These are phyloP conservation scores for Zaprionus ornatus DNA, from an alignment of 1,140 invertebrate genomes.

Conservation along the genomic window DNA sequence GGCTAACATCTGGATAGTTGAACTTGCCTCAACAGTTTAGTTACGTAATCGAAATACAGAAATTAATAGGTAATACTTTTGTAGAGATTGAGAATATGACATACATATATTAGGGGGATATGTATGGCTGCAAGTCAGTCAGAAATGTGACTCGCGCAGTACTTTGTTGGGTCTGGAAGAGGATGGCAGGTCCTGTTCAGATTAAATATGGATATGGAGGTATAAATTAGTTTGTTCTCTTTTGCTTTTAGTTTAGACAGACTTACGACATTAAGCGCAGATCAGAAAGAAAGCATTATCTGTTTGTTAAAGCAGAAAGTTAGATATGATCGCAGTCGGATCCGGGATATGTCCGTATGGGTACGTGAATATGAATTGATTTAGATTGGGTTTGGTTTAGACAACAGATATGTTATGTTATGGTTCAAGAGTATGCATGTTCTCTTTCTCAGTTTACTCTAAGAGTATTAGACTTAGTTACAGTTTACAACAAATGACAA, in stretches of 20 bases:
- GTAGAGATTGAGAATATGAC: constrained; percentile 56
- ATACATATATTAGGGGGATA: constrained; percentile 28
- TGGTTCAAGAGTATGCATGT: constrained; percentile 1
- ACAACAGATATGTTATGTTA: constrained; percentile 44
- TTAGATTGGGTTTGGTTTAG: background rate
- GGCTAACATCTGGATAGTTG: constrained; percentile 39
- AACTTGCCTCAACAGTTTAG: constrained; percentile 39
- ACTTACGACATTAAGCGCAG: constrained; percentile 51
- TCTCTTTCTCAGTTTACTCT: constrained; percentile 7
- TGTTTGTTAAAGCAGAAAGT: constrained; percentile 55
- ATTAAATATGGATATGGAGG: constrained; percentile 68
- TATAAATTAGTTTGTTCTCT: constrained; percentile 44
- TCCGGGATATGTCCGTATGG: constrained; percentile 27
- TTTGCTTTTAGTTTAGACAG: constrained; percentile 11
- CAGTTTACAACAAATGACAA: constrained; percentile 70
- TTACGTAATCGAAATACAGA: constrained; percentile 45
- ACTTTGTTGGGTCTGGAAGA: constrained; percentile 65
- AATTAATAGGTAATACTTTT: constrained; percentile 78
- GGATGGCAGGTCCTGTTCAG: constrained; percentile 77
- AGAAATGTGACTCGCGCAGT: constrained; percentile 80
- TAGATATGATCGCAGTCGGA: constrained; percentile 41
- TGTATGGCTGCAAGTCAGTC: constrained; percentile 31
- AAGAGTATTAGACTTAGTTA: constrained; percentile 49
- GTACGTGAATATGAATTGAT: constrained; percentile 20
- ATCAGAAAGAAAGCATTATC: constrained; percentile 23